phyloP scores from a whole-genome alignment of 2,797 vertebrate species.

The Gymnopithys bicolor region DNA sequence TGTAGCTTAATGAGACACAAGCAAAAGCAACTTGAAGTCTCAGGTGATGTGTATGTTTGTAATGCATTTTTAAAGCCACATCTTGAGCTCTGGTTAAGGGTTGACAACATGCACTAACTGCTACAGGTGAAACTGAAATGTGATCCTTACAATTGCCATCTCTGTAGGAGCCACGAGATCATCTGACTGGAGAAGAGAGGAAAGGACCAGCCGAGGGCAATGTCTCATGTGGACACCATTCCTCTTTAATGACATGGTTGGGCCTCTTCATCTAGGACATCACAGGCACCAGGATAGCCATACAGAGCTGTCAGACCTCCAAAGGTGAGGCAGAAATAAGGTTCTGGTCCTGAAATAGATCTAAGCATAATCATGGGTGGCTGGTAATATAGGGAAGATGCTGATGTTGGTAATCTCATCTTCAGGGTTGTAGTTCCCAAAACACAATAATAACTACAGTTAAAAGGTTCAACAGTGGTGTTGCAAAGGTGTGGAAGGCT shows the following conservation, averaged over 20 bases:
- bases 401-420: background rate
- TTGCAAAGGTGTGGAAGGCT: background rate
- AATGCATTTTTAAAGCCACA: background rate
- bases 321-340: background rate
- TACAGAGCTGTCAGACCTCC: background rate
- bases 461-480: background rate
- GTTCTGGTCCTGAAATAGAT: background rate
- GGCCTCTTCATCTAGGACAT: background rate
- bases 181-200: background rate
- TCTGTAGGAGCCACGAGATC: background rate
- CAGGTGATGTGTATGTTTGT: background rate
- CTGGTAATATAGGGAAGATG: background rate
- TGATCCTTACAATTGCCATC: fast-evolving
- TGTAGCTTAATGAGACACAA: background rate
- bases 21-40: background rate
- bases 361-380: background rate
- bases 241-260: background rate
- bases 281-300: background rate
- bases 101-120: background rate
- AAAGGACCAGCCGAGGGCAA: background rate
- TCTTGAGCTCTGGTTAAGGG: background rate
- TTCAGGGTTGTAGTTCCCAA: background rate
- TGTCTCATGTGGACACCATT: background rate
- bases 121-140: background rate
- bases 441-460: background rate